These are phyloP conservation scores for Dromius quadrimaculatus DNA, from an alignment of 2,888 invertebrate species.

Conservation along the genomic window DNA sequence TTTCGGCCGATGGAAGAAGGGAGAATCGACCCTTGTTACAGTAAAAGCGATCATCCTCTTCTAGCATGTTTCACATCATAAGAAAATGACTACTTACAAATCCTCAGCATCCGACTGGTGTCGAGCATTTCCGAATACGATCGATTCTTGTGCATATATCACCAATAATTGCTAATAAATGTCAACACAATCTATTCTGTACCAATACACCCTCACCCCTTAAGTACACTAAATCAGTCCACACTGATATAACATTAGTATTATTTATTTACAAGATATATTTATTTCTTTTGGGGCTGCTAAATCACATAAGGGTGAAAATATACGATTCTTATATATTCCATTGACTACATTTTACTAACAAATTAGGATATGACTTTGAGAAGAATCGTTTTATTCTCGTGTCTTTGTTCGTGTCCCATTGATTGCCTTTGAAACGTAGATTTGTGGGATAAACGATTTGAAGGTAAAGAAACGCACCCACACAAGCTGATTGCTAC, in stretches of 20 bases:
- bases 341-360: too few species aligned
- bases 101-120: background rate
- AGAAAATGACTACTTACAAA: background rate
- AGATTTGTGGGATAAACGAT: slow-evolving; percentile 36
- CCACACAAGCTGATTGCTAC: background rate
- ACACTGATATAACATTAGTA: slow-evolving; percentile 14
- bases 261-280: slow-evolving; percentile 26
- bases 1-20: background rate
- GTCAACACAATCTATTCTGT: slow-evolving; percentile 56
- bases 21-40: background rate
- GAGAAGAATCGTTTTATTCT: slow-evolving; percentile 20
- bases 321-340: too few species aligned
- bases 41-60: background rate
- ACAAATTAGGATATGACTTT: slow-evolving; percentile 37
- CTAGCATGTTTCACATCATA: background rate
- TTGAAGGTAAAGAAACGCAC: slow-evolving; percentile 9
- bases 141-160: slow-evolving; percentile 59
- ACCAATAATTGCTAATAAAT: slow-evolving; percentile 64
- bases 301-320: too few species aligned
- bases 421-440: slow-evolving; percentile 48
- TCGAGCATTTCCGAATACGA: background rate
- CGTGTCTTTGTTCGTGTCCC: slow-evolving; percentile 22
- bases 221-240: slow-evolving; percentile 1
- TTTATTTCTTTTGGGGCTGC: background rate
- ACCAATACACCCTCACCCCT: background rate